Conservation (phyloP, 2,888 invertebrate species). For the Drosophila prolongata region DNA sequence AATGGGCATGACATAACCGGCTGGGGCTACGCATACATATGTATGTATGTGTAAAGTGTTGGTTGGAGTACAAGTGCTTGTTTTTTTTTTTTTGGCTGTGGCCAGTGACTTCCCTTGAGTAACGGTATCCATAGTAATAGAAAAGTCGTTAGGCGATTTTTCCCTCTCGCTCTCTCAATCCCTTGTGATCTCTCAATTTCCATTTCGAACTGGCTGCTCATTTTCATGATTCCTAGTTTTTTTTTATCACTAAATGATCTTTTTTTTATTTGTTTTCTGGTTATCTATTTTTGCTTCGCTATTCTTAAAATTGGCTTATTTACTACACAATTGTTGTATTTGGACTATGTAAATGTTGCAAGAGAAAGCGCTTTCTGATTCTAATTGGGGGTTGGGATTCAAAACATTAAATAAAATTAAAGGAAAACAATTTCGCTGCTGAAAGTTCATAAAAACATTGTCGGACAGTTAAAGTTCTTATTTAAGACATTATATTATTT, state of each 20-base stretch:
- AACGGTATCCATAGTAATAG: constrained; percentile 81
- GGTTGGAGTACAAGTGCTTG: constrained; percentile 16
- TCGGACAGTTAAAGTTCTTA: no score
- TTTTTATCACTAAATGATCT: neutral
- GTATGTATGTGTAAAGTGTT: neutral
- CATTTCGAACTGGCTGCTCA: constrained; percentile 5
- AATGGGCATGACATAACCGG: constrained; percentile 68
- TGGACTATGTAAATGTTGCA: no score
- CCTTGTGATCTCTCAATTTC: neutral
- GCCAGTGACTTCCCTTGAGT: constrained; percentile 73
- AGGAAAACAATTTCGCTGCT: no score
- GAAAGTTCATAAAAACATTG: no score
- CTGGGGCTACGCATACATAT: constrained; percentile 24
- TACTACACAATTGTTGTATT: no score
- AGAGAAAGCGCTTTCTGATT: no score
- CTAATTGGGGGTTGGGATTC: no score
- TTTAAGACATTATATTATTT: no score
- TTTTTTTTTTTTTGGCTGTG: constrained; percentile 17
- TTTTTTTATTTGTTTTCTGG: neutral
- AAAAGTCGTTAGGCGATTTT: constrained; percentile 59
- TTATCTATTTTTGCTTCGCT: no score
- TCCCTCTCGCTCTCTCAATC: constrained; percentile 18
- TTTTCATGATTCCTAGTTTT: constrained; percentile 4
- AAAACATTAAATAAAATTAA: no score
- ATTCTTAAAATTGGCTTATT: no score